Percentiles rank a stretch among this genome's conserved stretches.
Evolutionary conservation across 2,113 vertebrate genomes (phyloP).

Genomic region (Rhipidura dahli): DNA sequence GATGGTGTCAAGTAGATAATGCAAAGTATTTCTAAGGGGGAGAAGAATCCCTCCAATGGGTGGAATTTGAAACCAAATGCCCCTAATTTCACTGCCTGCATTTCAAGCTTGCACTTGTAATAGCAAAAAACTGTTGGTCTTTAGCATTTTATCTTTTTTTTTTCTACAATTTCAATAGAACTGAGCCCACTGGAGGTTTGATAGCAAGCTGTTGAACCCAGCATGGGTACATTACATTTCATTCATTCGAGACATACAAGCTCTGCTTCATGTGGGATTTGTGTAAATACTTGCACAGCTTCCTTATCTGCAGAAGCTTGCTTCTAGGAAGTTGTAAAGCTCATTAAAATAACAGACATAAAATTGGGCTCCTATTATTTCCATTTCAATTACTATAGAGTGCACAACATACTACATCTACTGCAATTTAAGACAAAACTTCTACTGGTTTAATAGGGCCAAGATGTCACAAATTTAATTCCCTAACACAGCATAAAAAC

Average conservation of each 20-base stretch:
- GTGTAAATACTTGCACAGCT: not conserved
- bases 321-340: not conserved
- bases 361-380: not conserved
- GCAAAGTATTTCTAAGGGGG: not conserved
- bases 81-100: not conserved
- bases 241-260: not conserved
- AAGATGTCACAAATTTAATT: slow-evolving; percentile 20
- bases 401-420: not conserved
- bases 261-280: not conserved
- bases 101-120: not conserved
- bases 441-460: not conserved
- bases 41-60: not conserved
- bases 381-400: not conserved
- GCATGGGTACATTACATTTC: not conserved
- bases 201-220: not conserved
- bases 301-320: not conserved
- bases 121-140: not conserved
- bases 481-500: not conserved
- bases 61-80: not conserved
- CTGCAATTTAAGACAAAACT: slow-evolving; percentile 9
- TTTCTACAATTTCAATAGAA: not conserved
- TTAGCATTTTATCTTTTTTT: not conserved
- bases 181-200: not conserved
- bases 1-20: not conserved
- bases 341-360: not conserved